Conservation (phyloP, 2,797 vertebrate genomes). For the Dendrocincla fuliginosa region DNA sequence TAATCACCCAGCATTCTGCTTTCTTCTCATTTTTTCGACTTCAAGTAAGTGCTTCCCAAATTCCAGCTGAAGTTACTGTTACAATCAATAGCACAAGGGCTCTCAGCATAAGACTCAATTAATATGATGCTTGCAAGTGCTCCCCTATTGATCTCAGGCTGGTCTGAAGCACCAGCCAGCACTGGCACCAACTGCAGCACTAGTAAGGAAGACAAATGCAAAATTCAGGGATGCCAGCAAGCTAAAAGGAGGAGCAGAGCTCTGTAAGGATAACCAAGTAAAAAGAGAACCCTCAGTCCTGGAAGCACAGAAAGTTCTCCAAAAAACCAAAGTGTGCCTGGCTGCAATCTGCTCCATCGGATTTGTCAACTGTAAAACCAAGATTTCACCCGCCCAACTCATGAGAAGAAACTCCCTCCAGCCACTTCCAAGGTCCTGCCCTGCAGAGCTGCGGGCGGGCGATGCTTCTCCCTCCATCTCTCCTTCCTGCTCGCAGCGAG, state of each 20-base stretch:
- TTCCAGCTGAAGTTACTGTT: slow-evolving; percentile 64
- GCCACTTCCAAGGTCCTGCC: neutral
- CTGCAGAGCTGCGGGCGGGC: fast-evolving
- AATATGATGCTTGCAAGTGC: slow-evolving; percentile 31
- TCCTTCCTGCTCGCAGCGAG: neutral
- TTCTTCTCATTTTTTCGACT: slow-evolving; percentile 62
- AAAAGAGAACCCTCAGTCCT: neutral
- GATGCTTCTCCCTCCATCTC: neutral
- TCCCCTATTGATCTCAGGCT: slow-evolving; percentile 49
- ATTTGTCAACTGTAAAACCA: neutral
- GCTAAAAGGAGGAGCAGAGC: neutral
- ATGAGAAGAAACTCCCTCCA: fast-evolving
- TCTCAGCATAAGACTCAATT: slow-evolving; percentile 56
- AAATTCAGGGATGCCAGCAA: neutral
- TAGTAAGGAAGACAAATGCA: neutral
- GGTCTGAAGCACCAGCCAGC: slow-evolving; percentile 24
- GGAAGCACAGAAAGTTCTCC: fast-evolving
- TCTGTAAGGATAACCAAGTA: neutral
- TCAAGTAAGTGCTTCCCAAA: slow-evolving; percentile 68
- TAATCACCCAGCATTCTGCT: slow-evolving; percentile 40
- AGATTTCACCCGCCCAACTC: neutral
- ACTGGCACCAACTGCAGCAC: neutral
- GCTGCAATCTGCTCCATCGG: neutral
- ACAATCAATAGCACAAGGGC: slow-evolving; percentile 47
- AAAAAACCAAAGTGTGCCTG: neutral